Conservation (phyloP, 2,797 vertebrate genomes). For the Fringilla coelebs region DNA sequence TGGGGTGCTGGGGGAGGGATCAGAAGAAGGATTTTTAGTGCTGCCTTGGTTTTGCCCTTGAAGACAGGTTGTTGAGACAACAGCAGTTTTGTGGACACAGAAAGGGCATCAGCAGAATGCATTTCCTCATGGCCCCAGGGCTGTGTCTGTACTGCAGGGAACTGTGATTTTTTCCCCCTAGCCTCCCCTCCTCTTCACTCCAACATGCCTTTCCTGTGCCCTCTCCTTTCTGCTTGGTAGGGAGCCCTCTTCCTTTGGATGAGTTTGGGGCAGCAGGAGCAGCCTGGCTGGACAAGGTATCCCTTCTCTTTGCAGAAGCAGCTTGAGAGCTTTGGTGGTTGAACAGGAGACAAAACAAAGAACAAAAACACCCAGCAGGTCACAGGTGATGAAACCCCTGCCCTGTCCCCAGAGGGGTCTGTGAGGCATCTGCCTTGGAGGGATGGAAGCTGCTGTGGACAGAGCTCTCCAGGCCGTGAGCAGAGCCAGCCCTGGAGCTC, state of each 20-base stretch:
- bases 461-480: neutral
- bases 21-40: neutral
- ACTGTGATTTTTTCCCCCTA: neutral
- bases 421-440: neutral
- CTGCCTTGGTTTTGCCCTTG: neutral
- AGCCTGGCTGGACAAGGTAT: neutral
- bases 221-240: neutral
- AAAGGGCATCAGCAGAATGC: neutral
- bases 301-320: neutral
- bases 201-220: accelerated
- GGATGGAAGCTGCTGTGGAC: neutral
- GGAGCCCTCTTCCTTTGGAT: neutral
- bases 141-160: neutral
- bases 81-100: neutral
- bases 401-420: accelerated
- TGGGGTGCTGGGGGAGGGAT: neutral
- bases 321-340: neutral
- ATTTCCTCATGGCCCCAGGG: neutral
- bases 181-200: neutral
- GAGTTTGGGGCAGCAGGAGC: neutral
- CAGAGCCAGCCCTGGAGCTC: neutral
- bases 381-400: neutral
- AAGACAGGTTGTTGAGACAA: neutral
- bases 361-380: neutral
- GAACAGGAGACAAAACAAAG: neutral